These are phyloP conservation scores for Zoanthus solanderi DNA, from an alignment of 92 coral and sea anemone genomes.

Conservation along the genomic window DNA sequence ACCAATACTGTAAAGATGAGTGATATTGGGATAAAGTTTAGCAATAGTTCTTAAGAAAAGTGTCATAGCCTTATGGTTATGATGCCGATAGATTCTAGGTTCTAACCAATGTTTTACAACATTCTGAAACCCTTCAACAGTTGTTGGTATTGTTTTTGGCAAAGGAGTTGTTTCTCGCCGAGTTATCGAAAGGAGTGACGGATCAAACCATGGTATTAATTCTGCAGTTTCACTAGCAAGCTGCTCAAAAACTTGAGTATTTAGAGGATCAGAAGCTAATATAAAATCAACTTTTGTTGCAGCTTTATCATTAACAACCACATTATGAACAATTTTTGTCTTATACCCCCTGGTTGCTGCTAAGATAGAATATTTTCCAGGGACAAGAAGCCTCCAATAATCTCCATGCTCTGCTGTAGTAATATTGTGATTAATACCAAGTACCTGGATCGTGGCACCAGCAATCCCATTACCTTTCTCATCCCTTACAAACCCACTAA, in stretches of 20 bases:
- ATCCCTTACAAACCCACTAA: constrained; percentile 85
- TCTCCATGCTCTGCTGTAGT: constrained; percentile 81
- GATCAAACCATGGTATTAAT: constrained; percentile 41
- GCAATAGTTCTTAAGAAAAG: constrained; percentile 73
- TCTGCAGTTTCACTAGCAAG: not conserved
- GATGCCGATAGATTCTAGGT: constrained; percentile 88
- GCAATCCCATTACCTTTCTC: constrained; percentile 68
- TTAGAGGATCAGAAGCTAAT: not conserved
- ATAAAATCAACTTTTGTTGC: constrained; percentile 70
- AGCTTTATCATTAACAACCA: constrained; percentile 59
- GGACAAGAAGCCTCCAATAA: constrained; percentile 88
- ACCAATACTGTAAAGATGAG: constrained; percentile 88
- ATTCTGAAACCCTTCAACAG: constrained; percentile 68
- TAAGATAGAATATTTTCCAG: constrained; percentile 76
- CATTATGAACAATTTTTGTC: constrained; percentile 45
- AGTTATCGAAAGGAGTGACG: constrained; percentile 10
- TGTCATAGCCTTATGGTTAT: constrained; percentile 81
- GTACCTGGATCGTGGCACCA: constrained; percentile 79
- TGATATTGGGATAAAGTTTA: constrained; percentile 77
- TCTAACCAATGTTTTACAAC: constrained; percentile 85
- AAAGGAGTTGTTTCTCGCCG: constrained; percentile 42
- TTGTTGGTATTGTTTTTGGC: constrained; percentile 76
- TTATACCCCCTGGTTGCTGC: constrained; percentile 75
- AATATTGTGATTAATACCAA: constrained; percentile 77
- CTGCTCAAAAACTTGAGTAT: not conserved